Evolutionary conservation across 2,113 vertebrate genomes (phyloP).

Genomic region (Cyanistes caeruleus): DNA sequence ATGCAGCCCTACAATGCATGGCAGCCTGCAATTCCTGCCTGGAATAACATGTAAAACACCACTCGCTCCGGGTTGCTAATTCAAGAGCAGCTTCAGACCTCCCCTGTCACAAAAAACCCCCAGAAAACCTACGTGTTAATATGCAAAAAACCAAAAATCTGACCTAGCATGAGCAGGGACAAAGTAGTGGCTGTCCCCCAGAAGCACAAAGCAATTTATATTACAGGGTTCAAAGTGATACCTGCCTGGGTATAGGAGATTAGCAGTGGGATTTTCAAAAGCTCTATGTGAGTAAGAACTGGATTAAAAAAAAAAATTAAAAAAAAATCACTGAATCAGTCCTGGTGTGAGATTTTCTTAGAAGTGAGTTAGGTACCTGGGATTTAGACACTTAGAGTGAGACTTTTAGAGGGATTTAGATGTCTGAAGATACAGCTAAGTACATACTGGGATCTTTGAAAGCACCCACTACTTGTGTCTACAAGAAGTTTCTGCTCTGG

Average conservation of each 20-base stretch:
- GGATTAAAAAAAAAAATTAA: not conserved
- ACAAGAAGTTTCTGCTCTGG: not conserved
- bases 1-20: not conserved
- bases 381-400: conserved; percentile 51
- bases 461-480: not conserved
- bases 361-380: conserved; percentile 52
- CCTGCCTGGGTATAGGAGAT: conserved; percentile 45
- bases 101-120: accelerated
- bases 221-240: conserved; percentile 40
- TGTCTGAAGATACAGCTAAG: conserved; percentile 44
- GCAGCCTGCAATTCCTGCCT: not conserved
- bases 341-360: conserved; percentile 51
- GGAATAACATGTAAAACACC: not conserved
- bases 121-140: not conserved
- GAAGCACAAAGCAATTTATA: conserved; percentile 39
- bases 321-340: not conserved
- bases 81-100: not conserved
- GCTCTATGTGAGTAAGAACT: conserved; percentile 9
- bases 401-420: conserved; percentile 60
- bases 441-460: not conserved
- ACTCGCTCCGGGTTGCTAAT: accelerated
- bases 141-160: not conserved
- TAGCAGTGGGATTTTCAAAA: conserved; percentile 57
- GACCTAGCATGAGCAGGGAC: not conserved
- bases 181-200: conserved; percentile 22